Base-by-base conservation (phyloP, 2,888 invertebrate species). In the Globia sparganii region DNA sequence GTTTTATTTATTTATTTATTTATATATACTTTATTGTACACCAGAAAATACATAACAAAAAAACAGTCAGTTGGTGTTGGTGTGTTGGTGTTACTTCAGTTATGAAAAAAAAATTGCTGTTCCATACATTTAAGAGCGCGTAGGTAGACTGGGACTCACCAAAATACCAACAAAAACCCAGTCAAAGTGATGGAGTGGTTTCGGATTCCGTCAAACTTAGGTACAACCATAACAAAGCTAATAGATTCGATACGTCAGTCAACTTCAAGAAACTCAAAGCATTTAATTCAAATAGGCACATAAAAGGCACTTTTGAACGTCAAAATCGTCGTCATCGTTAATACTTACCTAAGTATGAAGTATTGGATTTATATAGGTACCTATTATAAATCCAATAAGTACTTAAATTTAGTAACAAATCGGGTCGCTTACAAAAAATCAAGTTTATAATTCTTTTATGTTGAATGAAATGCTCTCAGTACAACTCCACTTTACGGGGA, bases 401-500 rank as follows among this genome's bases (percentile, higher is more conserved):
- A 49, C 73, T 66, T 56, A 46, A 62, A 62, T 28, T 25, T 13
- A 43, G 49, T 46, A 46, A 37, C 9, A 25, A 56, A 37, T 49
- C 15, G 15, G 25, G 34, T 53, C 25, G 6, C 40, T 53, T 56
- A 56, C 8, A 79, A 62, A 72, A 43, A 66, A 62, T 4, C 49
- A 34, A 5, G 21, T 70, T 43, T 5, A 46, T 77, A 58, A 61
- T 21, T 40, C 3, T 59, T 69, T 56, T 61, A 56, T 40, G n/a
- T 66, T 71, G 49, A 62, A 77, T 70, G 28, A 70, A 61, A 66
- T 64, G 34, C 31, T 70, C 18, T 31, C 49, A 70, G 56, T 49
- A 82, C 56, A 62, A 62, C 40, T 82, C 46, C 18, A 53, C 40
- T 64, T 68, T 59, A 83, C 46, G 53, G 34, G 77, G 56, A 69